Base-by-base conservation (phyloP, 2,888 invertebrate species). In the Pecten maximus region DNA sequence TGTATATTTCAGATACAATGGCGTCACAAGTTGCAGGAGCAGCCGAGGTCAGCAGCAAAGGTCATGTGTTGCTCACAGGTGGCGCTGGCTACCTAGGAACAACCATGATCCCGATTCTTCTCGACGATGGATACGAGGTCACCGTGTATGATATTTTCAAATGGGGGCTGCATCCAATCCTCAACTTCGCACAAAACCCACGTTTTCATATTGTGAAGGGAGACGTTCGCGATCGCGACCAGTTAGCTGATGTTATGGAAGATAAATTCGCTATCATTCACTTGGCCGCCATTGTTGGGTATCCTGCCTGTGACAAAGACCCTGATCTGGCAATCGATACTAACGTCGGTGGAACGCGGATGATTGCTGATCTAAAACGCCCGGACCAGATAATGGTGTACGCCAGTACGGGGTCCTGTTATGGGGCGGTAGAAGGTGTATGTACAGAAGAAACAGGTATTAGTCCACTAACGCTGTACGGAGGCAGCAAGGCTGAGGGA, bases 51-150 rank as follows among this genome's bases (percentile, higher is more conserved):
- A 35, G 74, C 8, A 74, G n/a, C 54, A 74, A 74, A 23, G 91
- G 91, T n/a, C 91, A 91, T 40, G 88, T 92, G 4, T 40, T 96
- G 74, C 92, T 96, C 0, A 96, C 96, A 48, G 97, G 97, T 40
- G 97, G 97, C 12, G 96, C 96, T 4, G 97, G 96, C 8, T 97
- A 97, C 93, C 94, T 97, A 19, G 97, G 97, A 0, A 96, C 96
- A 2, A 96, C 96, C 10, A 92, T 97, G 44, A 94, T 96, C 2
- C 96, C 97, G 6, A 94, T 97, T 92, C 92, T 97, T 44, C 93
- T 97, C 10, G 93, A 95, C 6, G 93, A 95, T 48, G 96, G 96
- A 2, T 96, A 95, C 90, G 94, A 95, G 90, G 96, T 97, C 40
- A 96, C 96, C 0, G 95, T 97, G 2, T 97, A 94, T 89, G 97